Evolutionary conservation across 2,888 invertebrate genomes (phyloP), one percentile per base, ranked within the genome.

Genomic region (Pilophorus perplexus): DNA sequence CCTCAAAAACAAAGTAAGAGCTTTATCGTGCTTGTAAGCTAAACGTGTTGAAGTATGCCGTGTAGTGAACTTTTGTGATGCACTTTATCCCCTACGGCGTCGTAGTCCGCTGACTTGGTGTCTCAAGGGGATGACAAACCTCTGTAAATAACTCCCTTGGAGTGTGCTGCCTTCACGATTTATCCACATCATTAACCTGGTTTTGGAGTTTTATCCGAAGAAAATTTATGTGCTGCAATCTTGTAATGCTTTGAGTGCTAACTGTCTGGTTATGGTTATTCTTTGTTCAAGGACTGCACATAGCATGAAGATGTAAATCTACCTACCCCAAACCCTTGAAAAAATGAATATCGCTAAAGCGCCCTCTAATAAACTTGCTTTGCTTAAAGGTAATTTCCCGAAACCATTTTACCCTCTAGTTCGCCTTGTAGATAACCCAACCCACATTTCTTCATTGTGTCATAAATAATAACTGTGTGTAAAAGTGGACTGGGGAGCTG

Each of bases 341-440:
- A 66, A 42, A 14, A 66, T 66, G 66, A 60, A 59, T 66, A 60
- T 59, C 27, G 37, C 59, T 66, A 66, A 66, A 66, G 66, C 46
- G 40, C 62, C 67, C 38, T 52, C 62, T 46, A 67, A 50, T 62
- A 67, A 67, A 62, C 67, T 64, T 27, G 50, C 60, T 62, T 64
- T 67, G 62, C 52, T 67, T 8, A 67, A 67, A 67, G 67, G 67
- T 67, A 64, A 67, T 33, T 38, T 33, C n/a, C 16, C 10, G 27
- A 10, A 59, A 18, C 37, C 18, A 22, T 25, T 3, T 18, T 44
- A 25, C 10, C 28, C 12, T 12, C 6, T 6, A 33, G 33, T n/a
- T n/a, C n/a, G n/a, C n/a, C n/a, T n/a, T n/a, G n/a, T n/a, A n/a
- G n/a, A n/a, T n/a, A n/a, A n/a, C n/a, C n/a, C n/a, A n/a, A n/a